phyloP scores from a whole-genome alignment of 2,797 vertebrate genomes.

The Peromyscus aztecus region DNA sequence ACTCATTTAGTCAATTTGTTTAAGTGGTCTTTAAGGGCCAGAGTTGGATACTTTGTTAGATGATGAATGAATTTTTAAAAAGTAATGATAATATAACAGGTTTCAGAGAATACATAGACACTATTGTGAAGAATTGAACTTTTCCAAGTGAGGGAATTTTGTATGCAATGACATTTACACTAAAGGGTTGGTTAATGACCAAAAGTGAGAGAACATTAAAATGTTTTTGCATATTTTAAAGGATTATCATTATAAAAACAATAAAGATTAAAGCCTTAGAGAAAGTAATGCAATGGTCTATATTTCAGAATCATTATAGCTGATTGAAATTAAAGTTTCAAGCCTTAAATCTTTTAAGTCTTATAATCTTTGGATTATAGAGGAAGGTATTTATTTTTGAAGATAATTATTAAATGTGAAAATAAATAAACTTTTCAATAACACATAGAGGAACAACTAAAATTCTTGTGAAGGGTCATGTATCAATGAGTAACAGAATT shows the following conservation, averaged over 20 bases:
- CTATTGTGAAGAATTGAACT: neutral
- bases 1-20: neutral
- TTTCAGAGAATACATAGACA: neutral
- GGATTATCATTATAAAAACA: neutral
- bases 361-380: conserved; percentile 40
- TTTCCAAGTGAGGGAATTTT: neutral
- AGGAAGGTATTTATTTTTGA: neutral
- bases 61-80: conserved; percentile 16
- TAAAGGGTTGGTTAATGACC: neutral
- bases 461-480: neutral
- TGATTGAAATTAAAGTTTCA: conserved; percentile 23
- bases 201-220: neutral
- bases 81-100: neutral
- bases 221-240: neutral
- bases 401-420: conserved; percentile 9
- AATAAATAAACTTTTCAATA: conserved; percentile 16
- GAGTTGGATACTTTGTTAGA: neutral
- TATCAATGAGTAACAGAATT: neutral
- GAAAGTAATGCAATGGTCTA: neutral
- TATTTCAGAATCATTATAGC: conserved; percentile 21
- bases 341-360: conserved; percentile 1
- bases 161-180: neutral
- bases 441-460: neutral
- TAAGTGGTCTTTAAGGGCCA: neutral
- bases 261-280: conserved; percentile 6